phyloP scores from a whole-genome alignment of 2,113 vertebrate species.

The Empidonax traillii region DNA sequence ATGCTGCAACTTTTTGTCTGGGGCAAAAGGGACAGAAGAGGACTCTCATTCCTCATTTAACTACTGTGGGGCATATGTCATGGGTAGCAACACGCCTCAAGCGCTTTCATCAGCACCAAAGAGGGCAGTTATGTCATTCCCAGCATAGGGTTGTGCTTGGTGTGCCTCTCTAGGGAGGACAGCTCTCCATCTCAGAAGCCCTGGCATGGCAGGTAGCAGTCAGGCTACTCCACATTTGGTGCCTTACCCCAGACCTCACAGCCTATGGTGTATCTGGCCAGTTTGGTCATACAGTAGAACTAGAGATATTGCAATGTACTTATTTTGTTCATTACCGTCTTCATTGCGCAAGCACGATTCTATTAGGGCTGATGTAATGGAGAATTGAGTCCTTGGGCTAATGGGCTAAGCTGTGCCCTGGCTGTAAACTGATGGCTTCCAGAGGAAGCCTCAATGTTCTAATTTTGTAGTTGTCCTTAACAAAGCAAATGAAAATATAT shows the following conservation, averaged over 20 bases:
- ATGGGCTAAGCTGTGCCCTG: background rate
- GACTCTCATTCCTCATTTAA: background rate
- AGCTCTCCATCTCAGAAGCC: background rate
- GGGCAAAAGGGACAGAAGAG: background rate
- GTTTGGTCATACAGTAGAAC: background rate
- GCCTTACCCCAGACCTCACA: background rate
- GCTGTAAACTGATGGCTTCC: background rate
- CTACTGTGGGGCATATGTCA: background rate
- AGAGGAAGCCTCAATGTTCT: background rate
- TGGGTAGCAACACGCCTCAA: background rate
- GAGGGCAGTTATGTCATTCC: background rate
- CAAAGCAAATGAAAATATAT: slow-evolving; percentile 3
- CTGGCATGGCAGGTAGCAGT: background rate
- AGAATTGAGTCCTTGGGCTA: background rate
- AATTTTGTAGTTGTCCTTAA: background rate
- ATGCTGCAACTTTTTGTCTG: background rate
- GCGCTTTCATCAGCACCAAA: background rate
- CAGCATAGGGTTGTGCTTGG: fast-evolving
- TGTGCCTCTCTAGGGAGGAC: background rate
- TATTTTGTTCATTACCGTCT: background rate
- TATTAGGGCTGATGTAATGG: background rate
- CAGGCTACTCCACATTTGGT: background rate
- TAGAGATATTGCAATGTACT: background rate
- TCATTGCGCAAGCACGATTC: background rate
- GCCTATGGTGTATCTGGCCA: fast-evolving